These are phyloP conservation scores for Fabriciana adippe DNA, from an alignment of 2,888 invertebrate genomes.

Conservation along the genomic window DNA sequence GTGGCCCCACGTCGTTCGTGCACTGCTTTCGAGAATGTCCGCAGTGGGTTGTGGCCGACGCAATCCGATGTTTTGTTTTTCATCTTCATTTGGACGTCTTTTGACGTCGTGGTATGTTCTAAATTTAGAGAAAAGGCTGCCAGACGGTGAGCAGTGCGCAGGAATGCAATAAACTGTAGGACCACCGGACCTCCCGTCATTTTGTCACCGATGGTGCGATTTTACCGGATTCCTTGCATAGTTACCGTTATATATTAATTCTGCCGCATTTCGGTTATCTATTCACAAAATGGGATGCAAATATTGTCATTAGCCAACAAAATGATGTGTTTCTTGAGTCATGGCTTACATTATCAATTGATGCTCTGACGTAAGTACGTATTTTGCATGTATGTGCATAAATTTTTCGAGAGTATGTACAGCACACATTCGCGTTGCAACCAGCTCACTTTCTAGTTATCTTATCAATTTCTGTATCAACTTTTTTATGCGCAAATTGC, in stretches of 20 bases:
- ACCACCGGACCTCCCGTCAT: slow-evolving; percentile 47
- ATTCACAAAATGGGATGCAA: slow-evolving; percentile 19
- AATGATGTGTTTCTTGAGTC: slow-evolving; percentile 49
- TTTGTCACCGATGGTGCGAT: slow-evolving; percentile 41
- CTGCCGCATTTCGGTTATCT: slow-evolving; percentile 30
- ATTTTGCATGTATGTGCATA: slow-evolving; percentile 45
- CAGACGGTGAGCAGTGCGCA: slow-evolving; percentile 65
- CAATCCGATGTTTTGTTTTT: slow-evolving; percentile 76
- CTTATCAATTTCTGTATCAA: slow-evolving; percentile 46
- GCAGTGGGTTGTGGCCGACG: slow-evolving; percentile 65
- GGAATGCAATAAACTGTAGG: slow-evolving; percentile 57
- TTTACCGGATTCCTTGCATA: slow-evolving; percentile 44
- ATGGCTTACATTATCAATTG: slow-evolving; percentile 48
- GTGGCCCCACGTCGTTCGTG: slow-evolving; percentile 80
- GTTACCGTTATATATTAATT: slow-evolving; percentile 44
- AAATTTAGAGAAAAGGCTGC: slow-evolving; percentile 73
- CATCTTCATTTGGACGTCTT: slow-evolving; percentile 75
- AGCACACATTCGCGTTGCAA: slow-evolving; percentile 38
- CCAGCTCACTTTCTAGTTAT: slow-evolving; percentile 46
- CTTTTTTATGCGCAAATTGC: slow-evolving; percentile 34
- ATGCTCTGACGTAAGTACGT: slow-evolving; percentile 49
- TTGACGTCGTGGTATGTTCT: slow-evolving; percentile 79
- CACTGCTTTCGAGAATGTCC: slow-evolving; percentile 76
- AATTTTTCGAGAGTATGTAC: slow-evolving; percentile 40
- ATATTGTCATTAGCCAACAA: slow-evolving; percentile 39